phyloP scores from a whole-genome alignment of 2,797 vertebrate genomes.

The Acanthopagrus latus region DNA sequence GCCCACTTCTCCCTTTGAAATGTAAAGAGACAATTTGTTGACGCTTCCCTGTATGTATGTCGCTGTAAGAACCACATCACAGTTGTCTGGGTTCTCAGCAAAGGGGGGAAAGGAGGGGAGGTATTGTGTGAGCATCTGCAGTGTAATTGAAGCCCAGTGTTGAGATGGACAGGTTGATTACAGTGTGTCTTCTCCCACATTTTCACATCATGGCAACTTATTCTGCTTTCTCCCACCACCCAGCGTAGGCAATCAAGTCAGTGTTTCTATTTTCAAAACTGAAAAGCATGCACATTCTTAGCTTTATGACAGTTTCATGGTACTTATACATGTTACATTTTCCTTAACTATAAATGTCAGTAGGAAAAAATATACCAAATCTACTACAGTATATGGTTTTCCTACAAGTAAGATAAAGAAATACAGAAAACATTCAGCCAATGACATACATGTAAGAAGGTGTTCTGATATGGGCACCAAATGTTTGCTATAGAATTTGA shows the following conservation, averaged over 20 bases:
- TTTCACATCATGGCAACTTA: conserved; percentile 55
- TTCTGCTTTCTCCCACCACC: conserved; percentile 43
- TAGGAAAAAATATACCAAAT: conserved; percentile 42
- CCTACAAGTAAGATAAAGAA: conserved; percentile 1
- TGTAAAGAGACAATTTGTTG: background rate
- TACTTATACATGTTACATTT: background rate
- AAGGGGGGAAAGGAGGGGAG: conserved; percentile 33
- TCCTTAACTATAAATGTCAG: background rate
- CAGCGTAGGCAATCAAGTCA: conserved; percentile 16
- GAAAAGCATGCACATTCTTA: background rate
- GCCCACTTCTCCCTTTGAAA: background rate
- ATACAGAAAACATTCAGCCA: conserved; percentile 66
- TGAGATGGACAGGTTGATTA: conserved; percentile 81
- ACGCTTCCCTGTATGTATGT: background rate
- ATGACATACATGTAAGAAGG: conserved; percentile 62
- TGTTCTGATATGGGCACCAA: conserved; percentile 62
- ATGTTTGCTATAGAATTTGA: conserved; percentile 34
- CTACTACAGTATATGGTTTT: conserved; percentile 51
- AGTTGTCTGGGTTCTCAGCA: conserved; percentile 7
- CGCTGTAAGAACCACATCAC: conserved; percentile 5
- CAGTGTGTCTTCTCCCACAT: conserved; percentile 67
- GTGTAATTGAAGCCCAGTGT: conserved; percentile 78
- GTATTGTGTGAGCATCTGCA: conserved; percentile 78
- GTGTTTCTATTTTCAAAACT: conserved; percentile 22
- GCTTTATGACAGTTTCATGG: background rate